phyloP scores from a whole-genome alignment of 2,888 invertebrate genomes.

The Eucera pruinosa region DNA sequence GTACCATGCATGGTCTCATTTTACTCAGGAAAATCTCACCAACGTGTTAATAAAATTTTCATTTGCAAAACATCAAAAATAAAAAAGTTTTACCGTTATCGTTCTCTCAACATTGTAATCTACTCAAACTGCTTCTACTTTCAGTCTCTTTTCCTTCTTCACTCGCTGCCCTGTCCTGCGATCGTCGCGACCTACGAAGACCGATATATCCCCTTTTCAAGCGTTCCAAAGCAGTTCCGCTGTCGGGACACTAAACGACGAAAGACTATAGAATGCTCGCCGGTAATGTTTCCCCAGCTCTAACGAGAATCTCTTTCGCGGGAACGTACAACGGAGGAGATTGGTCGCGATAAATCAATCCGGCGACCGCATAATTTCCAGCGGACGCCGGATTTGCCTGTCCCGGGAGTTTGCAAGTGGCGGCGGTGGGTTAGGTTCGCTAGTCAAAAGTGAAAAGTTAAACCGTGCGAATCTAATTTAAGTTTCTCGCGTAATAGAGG shows the following conservation, averaged over 20 bases:
- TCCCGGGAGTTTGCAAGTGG: conserved; percentile 25
- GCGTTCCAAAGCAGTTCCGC: no score
- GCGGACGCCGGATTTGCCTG: conserved; percentile 6
- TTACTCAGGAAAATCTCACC: no score
- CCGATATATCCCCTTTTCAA: no score
- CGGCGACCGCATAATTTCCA: conserved; percentile 31
- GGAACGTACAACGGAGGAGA: conserved; percentile 13
- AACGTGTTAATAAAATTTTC: no score
- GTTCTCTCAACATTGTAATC: no score
- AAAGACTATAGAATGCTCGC: not conserved
- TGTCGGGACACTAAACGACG: no score
- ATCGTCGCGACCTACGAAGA: not conserved
- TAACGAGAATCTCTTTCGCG: not conserved
- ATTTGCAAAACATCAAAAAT: no score
- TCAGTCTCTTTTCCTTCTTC: no score
- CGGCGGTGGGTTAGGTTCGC: not conserved
- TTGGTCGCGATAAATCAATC: conserved; percentile 44
- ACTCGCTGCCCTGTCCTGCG: no score
- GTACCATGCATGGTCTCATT: no score
- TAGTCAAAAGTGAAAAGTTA: conserved; percentile 55
- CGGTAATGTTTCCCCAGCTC: not conserved
- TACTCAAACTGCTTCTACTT: no score
- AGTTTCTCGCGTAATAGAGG: conserved; percentile 43
- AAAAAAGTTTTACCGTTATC: no score
- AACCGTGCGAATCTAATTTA: conserved; percentile 60